Evolutionary conservation across 2,888 invertebrate species (phyloP), one percentile per base, ranked within the genome.

Genomic region (Drosophila siamana): DNA sequence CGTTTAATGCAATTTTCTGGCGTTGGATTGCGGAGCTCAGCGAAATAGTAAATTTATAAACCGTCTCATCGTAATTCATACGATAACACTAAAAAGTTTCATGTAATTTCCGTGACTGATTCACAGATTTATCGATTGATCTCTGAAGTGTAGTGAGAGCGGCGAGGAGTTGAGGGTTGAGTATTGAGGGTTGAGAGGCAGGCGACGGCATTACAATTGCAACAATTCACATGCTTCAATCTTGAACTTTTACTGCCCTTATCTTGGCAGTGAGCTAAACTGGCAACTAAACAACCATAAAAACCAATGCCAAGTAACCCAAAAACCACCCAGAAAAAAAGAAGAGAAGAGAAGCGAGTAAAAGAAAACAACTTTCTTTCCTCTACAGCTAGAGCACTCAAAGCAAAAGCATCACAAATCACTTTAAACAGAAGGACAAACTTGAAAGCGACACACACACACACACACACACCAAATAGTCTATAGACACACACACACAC

Each of bases 351-450:
- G 30, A 54, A 46, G 22, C 16, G 26, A 33, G 33, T 33, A 65
- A 74, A 57, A 59, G 52, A 71, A 85, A 77, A 71, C 65, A 75
- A 83, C 74, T 88, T 84, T 80, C 74, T 88, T 84, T 80, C 55
- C 68, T 41, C 13, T 38, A n/a, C n/a, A n/a, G 36, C 36, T 38
- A 38, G 36, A 82, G 81, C 78, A 87, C 72, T 83, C 70, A 72
- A 77, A 81, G 69, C 68, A 70, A 72, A 77, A 81, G 69, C 68
- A 70, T 87, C 89, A 84, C 89, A 84, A 84, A 84, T 84, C 83
- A 84, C 83, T 84, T 84, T 89, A 84, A 84, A 89, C 75, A 74
- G 69, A 73, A 82, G 84, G 82, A 82, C 82, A 80, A 82, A 82
- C 86, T 78, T 52, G 28, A 66, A 43, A 72, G 46, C 28, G 52